These are phyloP conservation scores for Sebastes vulpes DNA, from an alignment of 2,797 vertebrate species.

Conservation along the genomic window DNA sequence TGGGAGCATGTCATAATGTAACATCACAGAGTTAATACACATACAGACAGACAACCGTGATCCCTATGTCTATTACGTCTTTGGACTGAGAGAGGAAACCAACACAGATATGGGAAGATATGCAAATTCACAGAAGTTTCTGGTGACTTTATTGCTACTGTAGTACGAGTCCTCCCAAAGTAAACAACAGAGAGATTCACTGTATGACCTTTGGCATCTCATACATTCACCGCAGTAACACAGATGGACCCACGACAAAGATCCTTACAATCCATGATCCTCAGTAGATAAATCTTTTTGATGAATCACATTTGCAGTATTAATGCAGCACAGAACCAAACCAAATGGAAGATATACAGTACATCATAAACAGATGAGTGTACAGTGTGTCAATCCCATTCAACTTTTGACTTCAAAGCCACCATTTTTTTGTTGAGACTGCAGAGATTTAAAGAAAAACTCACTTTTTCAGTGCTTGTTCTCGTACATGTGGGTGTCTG, in stretches of 20 bases:
- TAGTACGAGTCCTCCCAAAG: not conserved
- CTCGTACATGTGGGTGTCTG: too few relatives aligned
- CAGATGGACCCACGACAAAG: not conserved
- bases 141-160: not conserved
- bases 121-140: not conserved
- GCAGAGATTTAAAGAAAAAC: not conserved
- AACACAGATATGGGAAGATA: not conserved
- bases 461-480: too few relatives aligned
- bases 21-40: not conserved
- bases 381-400: not conserved
- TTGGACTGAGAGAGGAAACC: not conserved
- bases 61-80: not conserved
- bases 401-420: conserved; percentile 25
- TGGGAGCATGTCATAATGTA: not conserved
- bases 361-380: not conserved
- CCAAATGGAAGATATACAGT: too few relatives aligned
- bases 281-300: not conserved
- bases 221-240: not conserved
- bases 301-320: not conserved
- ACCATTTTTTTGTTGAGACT: not conserved
- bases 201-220: not conserved
- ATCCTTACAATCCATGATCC: not conserved
- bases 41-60: not conserved
- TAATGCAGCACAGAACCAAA: not conserved
- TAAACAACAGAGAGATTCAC: not conserved